A percentile compares a stretch with the other conserved stretches of the same genome.
These are phyloP conservation scores for Pyralis farinalis DNA, from an alignment of 2,888 invertebrate species.

Conservation along the genomic window DNA sequence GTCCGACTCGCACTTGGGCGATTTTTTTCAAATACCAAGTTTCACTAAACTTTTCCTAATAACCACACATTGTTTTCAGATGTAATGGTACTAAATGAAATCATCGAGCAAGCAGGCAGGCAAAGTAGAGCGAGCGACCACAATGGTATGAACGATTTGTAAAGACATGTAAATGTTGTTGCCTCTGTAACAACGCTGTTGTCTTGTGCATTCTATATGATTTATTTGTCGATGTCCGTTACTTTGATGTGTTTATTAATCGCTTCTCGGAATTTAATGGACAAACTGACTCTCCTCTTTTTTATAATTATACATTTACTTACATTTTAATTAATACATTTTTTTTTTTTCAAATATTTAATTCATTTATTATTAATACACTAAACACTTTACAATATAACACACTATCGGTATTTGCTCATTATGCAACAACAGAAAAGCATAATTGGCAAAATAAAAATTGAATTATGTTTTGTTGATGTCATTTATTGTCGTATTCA, in stretches of 20 bases:
- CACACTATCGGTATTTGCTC: constrained; percentile 72
- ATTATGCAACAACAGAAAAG: constrained; percentile 64
- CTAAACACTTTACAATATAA: constrained; percentile 49
- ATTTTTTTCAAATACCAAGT: no score
- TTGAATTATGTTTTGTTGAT: constrained; percentile 50
- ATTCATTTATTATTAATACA: constrained; percentile 22
- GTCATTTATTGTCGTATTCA: constrained; percentile 62
- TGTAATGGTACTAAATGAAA: constrained; percentile 98
- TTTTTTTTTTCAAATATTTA: neutral
- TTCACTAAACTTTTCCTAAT: no score
- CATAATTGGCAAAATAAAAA: constrained; percentile 71
- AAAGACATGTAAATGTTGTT: constrained; percentile 29
- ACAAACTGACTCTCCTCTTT: constrained; percentile 3
- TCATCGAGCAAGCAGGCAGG: constrained; percentile 96
- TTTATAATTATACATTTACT: neutral
- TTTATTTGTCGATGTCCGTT: constrained; percentile 36
- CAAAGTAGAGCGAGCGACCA: constrained; percentile 93
- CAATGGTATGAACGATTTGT: constrained; percentile 85
- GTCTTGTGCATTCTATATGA: constrained; percentile 39
- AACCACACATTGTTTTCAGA: constrained; percentile 75
- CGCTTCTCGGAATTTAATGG: constrained; percentile 27
- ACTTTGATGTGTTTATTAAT: constrained; percentile 34
- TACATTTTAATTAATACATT: neutral
- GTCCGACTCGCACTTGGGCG: no score
- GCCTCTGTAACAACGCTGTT: constrained; percentile 35